Evolutionary conservation across 2,888 invertebrate species (phyloP).

Genomic region (Temnothorax rugatulus): DNA sequence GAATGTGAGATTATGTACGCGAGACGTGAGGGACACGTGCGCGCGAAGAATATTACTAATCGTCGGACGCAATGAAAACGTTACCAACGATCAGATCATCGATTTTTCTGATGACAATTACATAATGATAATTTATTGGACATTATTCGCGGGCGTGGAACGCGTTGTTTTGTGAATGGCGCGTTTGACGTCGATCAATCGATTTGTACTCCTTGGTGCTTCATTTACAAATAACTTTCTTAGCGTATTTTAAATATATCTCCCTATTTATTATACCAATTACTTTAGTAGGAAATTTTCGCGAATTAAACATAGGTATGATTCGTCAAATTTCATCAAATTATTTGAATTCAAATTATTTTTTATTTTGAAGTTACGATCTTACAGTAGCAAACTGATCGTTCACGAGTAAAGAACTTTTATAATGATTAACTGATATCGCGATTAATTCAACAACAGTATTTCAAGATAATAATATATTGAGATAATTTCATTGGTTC

Average conservation of each 20-base stretch:
- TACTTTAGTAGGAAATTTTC: conserved; percentile 9
- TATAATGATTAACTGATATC: not conserved
- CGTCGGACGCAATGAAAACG: conserved; percentile 57
- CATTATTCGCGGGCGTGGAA: not conserved
- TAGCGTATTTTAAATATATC: conserved; percentile 27
- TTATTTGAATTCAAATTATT: conserved; percentile 21
- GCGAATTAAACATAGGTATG: not conserved
- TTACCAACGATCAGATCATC: conserved; percentile 64
- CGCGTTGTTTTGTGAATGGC: conserved; percentile 29
- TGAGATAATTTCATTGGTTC: not conserved
- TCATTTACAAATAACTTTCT: conserved; percentile 22
- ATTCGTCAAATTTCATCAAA: not conserved
- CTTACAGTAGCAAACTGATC: not conserved
- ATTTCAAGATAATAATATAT: conserved; percentile 12
- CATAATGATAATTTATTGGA: conserved; percentile 51
- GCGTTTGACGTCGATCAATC: not conserved
- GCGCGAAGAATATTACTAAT: conserved; percentile 33
- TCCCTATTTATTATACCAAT: conserved; percentile 38
- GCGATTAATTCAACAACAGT: not conserved
- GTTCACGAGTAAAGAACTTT: not conserved
- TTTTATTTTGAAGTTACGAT: conserved; percentile 1
- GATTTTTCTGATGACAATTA: conserved; percentile 47
- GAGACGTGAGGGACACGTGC: not conserved
- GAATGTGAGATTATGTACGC: conserved; percentile 15
- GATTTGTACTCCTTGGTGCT: conserved; percentile 38